These are phyloP conservation scores for Myotis davidii DNA, from an alignment of 2,113 vertebrate genomes.

Conservation along the genomic window DNA sequence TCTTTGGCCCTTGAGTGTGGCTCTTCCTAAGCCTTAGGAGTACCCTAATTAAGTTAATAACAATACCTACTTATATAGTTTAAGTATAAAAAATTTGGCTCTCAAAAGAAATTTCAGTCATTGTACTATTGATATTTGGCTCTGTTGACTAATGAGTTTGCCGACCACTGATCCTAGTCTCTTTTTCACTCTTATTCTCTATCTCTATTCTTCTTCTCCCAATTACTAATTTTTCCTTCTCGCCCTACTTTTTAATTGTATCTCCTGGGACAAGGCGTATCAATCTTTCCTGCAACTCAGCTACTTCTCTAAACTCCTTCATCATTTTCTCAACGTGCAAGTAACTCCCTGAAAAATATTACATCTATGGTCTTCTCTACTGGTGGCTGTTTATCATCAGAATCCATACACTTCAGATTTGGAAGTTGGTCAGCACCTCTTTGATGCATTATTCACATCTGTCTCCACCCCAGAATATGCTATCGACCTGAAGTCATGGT, in stretches of 20 bases:
- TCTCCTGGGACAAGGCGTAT: neutral
- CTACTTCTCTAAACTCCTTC: neutral
- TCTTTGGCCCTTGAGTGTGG: too few relatives aligned
- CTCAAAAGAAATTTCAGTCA: too few relatives aligned
- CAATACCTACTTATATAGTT: too few relatives aligned
- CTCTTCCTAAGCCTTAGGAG: too few relatives aligned
- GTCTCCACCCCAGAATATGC: neutral
- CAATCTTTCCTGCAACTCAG: neutral
- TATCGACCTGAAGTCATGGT: neutral
- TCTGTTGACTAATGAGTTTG: too few relatives aligned
- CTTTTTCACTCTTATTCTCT: neutral
- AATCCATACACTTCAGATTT: neutral
- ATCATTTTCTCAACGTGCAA: neutral
- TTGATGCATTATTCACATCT: neutral
- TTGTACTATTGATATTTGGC: too few relatives aligned
- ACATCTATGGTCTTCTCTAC: accelerated
- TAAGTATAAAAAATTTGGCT: too few relatives aligned
- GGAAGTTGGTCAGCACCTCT: neutral
- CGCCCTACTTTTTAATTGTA: neutral
- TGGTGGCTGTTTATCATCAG: neutral
- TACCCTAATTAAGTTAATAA: too few relatives aligned
- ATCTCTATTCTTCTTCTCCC: neutral
- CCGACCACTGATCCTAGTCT: neutral
- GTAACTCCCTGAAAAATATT: neutral
- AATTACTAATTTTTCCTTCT: neutral